Base-by-base conservation (phyloP, 2,797 vertebrate species). In the Potorous gilbertii region DNA sequence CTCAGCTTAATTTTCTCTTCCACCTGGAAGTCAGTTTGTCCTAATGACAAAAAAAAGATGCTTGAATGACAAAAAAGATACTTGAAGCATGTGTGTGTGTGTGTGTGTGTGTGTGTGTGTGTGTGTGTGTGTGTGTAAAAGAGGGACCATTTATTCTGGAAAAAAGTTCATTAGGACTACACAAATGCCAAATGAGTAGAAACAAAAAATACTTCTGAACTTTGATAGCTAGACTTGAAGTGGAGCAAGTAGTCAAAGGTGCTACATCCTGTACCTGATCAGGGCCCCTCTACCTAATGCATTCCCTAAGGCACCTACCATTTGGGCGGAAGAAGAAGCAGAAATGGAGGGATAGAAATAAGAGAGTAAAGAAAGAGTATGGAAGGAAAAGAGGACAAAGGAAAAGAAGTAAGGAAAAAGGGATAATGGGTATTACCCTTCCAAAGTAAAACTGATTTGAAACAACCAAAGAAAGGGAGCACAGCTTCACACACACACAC, bases 1-100 rank as follows among this genome's bases (percentile, higher is more conserved):
- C 57, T 59, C 94, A 94, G 91, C 90, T 55, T 92, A 40, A 6
- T 92, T 95, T 34, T 96, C 55, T 95, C 55, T 55, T 87, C 14
- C 81, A 46, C 12, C 50, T 40, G 90, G 90, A 40, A 96, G 21
- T 87, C 74, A 87, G 14, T 87, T 27, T 87, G 74, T 87, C 40
- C 50, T 50, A 50, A 50, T 27, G 74, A 87, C 59, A 34, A 62
- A 96, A 52, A 34, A 92, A 56, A 11, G 24, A 90, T 62, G 89
- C 74, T 54, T 1, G 56, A 50, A 87, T 27, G 74, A 87, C 59
- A 34, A 62, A 96, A 52, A 34, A 92, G 16, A 90, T 62, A 74
- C 59, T 52, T 1, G 56, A 90, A 40, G 11, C 16, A 29, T 0
- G 54, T 16, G 92, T 29, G 11, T 18, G n/a, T 56, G 21, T 21